These are phyloP conservation scores for Pollimyrus isidori DNA, from an alignment of 2,113 vertebrate genomes.

Conservation along the genomic window DNA sequence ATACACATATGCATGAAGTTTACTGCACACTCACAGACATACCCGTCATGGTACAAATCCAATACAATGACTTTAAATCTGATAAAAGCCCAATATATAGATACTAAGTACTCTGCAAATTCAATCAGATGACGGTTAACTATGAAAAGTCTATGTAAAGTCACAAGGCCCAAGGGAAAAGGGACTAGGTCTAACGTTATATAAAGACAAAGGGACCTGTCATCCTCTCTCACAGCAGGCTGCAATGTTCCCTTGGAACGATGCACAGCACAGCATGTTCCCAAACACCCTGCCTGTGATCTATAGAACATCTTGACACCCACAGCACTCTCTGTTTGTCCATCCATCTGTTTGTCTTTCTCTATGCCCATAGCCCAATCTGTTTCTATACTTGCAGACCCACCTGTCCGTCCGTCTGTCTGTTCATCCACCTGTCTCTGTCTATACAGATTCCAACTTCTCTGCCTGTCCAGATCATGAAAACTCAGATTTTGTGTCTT, in stretches of 20 bases:
- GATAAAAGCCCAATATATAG: background rate
- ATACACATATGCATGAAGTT: background rate
- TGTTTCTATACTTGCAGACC: background rate
- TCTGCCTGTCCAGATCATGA: background rate
- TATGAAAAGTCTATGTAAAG: background rate
- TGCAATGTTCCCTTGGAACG: background rate
- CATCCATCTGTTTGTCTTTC: background rate
- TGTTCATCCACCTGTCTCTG: background rate
- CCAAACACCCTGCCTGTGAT: background rate
- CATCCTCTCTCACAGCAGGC: background rate
- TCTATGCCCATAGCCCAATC: background rate
- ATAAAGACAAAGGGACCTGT: background rate
- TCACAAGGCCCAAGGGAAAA: background rate
- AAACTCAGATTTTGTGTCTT: background rate
- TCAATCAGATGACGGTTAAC: background rate
- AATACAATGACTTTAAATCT: background rate
- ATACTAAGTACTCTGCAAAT: background rate
- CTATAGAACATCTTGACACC: background rate
- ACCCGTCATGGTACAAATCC: background rate
- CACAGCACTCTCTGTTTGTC: background rate
- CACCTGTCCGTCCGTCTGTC: background rate
- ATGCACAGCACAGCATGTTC: background rate
- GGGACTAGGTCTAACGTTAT: background rate
- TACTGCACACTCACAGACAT: background rate
- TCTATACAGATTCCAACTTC: background rate